phyloP scores from a whole-genome alignment of 2,888 invertebrate genomes.

The Digitonthophagus gazella region DNA sequence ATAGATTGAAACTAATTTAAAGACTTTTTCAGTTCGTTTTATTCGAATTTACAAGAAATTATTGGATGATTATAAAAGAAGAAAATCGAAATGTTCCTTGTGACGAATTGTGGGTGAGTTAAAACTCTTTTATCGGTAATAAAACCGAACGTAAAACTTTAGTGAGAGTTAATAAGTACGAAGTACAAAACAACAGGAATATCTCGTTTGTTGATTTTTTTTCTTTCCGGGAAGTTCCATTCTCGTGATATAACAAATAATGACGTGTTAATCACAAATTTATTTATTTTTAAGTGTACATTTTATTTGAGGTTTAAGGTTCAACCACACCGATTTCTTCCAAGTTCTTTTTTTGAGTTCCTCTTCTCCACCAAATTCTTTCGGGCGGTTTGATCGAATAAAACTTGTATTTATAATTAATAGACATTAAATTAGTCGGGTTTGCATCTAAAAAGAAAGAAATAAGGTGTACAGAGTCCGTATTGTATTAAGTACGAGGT shows the following conservation, averaged over 20 bases:
- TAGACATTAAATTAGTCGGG: slow-evolving; percentile 25
- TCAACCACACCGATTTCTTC: slow-evolving; percentile 23
- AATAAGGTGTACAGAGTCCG: no score
- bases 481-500: neutral
- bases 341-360: slow-evolving; percentile 36
- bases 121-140: no score
- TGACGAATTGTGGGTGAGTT: no score
- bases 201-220: neutral
- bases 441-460: neutral
- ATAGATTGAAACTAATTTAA: no score
- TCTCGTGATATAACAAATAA: neutral
- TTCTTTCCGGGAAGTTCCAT: neutral
- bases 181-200: neutral
- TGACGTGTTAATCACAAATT: no score
- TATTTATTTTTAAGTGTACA: no score
- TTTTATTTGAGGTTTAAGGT: slow-evolving; percentile 10
- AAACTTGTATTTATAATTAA: slow-evolving; percentile 43
- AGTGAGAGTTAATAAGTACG: no score
- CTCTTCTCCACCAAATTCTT: slow-evolving; percentile 44
- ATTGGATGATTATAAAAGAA: no score
- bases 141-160: no score
- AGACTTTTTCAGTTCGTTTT: no score
- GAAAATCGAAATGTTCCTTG: no score
- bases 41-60: no score
- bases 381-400: slow-evolving; percentile 37